Evolutionary conservation across 2,888 invertebrate genomes (phyloP).

Genomic region (Drosophila percnosoma): DNA sequence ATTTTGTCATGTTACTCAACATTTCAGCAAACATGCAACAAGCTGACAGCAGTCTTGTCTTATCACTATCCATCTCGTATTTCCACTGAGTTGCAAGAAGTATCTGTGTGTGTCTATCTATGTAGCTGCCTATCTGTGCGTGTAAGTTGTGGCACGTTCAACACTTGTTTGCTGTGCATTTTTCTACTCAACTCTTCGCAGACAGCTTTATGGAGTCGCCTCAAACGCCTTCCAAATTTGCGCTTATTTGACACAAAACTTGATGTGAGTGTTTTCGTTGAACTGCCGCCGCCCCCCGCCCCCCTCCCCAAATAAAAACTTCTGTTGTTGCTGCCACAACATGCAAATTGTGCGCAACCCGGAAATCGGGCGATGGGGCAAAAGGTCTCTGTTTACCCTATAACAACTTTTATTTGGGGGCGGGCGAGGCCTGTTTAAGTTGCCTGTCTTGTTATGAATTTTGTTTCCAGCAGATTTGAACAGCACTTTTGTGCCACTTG

Average conservation of each 20-base stretch:
- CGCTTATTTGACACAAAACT: conserved; percentile 77
- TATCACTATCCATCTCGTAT: conserved; percentile 37
- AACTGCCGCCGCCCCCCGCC: neutral
- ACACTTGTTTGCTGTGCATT: conserved; percentile 65
- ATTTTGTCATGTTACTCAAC: conserved; percentile 18
- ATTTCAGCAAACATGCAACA: conserved; percentile 27
- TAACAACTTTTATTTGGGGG: conserved; percentile 58
- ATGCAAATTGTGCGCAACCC: conserved; percentile 69
- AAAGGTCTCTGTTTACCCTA: conserved; percentile 68
- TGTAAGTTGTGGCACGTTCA: conserved; percentile 39
- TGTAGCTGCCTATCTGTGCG: conserved; percentile 19
- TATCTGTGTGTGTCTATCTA: neutral
- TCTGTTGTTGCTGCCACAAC: conserved; percentile 41
- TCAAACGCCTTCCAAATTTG: conserved; percentile 56
- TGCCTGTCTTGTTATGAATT: conserved; percentile 69
- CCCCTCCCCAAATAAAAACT: neutral
- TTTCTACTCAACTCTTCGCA: conserved; percentile 38
- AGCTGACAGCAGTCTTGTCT: conserved; percentile 35
- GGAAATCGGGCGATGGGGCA: neutral
- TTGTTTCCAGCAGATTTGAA: conserved; percentile 68
- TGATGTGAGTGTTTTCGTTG: conserved; percentile 38
- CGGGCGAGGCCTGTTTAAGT: neutral
- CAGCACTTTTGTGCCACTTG: conserved; percentile 71
- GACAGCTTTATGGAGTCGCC: conserved; percentile 33
- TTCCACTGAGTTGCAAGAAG: conserved; percentile 13